Evolutionary conservation across 2,797 vertebrate genomes (phyloP).

Genomic region (Florisuga fusca): DNA sequence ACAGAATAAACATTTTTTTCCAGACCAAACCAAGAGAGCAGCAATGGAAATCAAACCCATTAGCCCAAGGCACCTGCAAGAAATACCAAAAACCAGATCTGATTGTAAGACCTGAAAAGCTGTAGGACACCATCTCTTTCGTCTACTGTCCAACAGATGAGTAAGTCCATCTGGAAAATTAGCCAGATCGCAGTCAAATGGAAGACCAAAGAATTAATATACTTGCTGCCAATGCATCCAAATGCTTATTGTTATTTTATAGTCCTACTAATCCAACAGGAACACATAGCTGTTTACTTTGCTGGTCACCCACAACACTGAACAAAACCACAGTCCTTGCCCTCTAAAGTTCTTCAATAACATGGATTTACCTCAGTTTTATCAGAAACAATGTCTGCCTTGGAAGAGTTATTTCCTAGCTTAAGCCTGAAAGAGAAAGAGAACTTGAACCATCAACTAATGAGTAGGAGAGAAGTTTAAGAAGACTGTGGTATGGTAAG

Average conservation of each 20-base stretch:
- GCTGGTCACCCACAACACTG: neutral
- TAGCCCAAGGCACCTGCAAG: neutral
- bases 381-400: neutral
- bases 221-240: neutral
- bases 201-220: neutral
- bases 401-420: neutral
- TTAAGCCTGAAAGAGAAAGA: neutral
- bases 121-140: neutral
- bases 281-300: neutral
- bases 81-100: neutral
- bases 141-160: neutral
- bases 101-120: neutral
- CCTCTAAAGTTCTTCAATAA: neutral
- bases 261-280: neutral
- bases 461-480: neutral
- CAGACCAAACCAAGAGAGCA: neutral
- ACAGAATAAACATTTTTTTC: neutral
- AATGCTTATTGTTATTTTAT: neutral
- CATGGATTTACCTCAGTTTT: neutral
- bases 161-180: neutral
- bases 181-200: neutral
- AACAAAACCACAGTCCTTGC: neutral
- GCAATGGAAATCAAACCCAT: neutral
- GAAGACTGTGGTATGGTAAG: neutral
- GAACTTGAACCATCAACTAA: neutral